Evolutionary conservation across 53 echinoderm and acorn worm genomes (phyloP), one percentile per base, ranked within the genome.

Genomic region (Crossaster papposus): DNA sequence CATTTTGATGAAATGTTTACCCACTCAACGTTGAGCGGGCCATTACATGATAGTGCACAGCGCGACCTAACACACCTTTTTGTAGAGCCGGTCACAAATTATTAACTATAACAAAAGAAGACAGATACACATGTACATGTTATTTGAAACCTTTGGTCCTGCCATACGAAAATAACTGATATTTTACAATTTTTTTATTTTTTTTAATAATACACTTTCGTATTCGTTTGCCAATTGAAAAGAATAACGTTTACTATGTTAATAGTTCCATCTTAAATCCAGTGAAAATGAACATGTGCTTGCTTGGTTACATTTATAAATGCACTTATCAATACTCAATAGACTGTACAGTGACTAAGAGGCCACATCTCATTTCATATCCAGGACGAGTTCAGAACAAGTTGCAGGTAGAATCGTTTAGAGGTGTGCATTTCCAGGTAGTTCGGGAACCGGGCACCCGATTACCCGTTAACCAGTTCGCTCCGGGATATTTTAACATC

Each of bases 141-240:
- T 3, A 68, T 68, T 68, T 26, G 2, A 68, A 28, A 81, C 33
- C 64, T 81, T 81, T 81, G 81, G 81, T 81, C 81, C 63, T 30
- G 58, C 52, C 34, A 81, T 81, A 81, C 28, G 81, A 81, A 81
- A 81, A 81, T 81, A 81, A 81, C 36, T 63, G 58, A 33, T 81
- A 28, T 58, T 62, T 63, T 81, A 55, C 58, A 81, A 58, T 35
- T 62, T 32, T 52, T 26, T 78, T 15, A 52, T 51, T 52, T 52
- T 79, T 81, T 63, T 34, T 15, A 81, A 63, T 81, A 81, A 81
- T 64, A 81, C 79, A 79, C 24, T 52, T 24, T 30, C 15, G 54
- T 30, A 28, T 81, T 31, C 20, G 63, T 81, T 23, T 33, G 20
- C 54, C 33, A 81, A 31, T 17, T 30, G 54, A 54, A 53, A n/a